phyloP scores from a whole-genome alignment of 1,140 invertebrate genomes.

The Ephestia elutella region DNA sequence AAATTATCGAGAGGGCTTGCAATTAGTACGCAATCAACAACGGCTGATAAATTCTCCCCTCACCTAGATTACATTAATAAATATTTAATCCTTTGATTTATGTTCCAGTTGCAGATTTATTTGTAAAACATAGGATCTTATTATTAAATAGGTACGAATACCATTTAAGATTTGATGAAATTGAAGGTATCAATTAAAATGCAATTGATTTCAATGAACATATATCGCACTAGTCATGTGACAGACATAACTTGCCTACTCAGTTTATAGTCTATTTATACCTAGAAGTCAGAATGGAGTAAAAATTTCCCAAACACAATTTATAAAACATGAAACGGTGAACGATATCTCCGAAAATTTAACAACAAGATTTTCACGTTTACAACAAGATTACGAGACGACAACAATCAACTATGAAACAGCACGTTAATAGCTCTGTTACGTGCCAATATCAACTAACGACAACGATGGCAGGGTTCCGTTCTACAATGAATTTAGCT shows the following conservation, averaged over 20 bases:
- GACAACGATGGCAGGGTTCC: background rate
- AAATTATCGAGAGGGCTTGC: background rate
- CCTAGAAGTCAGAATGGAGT: no score
- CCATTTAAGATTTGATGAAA: no score
- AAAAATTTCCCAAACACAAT: no score
- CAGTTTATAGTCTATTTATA: no score
- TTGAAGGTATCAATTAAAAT: no score
- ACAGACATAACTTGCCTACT: no score
- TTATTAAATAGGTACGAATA: no score
- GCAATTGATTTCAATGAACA: no score
- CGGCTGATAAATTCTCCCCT: background rate
- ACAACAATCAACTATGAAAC: background rate
- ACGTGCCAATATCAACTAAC: background rate
- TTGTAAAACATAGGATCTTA: no score
- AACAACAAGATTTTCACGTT: no score
- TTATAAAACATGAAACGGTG: background rate
- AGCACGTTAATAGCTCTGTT: background rate
- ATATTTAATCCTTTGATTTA: background rate
- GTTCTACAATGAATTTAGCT: background rate
- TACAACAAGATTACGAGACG: background rate
- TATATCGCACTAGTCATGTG: no score
- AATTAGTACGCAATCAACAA: constrained; percentile 3
- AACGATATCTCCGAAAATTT: background rate
- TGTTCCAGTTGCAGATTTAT: no score
- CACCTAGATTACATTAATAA: background rate